Conservation (phyloP, 2,888 invertebrate species). For the Terebella lapidaria region DNA sequence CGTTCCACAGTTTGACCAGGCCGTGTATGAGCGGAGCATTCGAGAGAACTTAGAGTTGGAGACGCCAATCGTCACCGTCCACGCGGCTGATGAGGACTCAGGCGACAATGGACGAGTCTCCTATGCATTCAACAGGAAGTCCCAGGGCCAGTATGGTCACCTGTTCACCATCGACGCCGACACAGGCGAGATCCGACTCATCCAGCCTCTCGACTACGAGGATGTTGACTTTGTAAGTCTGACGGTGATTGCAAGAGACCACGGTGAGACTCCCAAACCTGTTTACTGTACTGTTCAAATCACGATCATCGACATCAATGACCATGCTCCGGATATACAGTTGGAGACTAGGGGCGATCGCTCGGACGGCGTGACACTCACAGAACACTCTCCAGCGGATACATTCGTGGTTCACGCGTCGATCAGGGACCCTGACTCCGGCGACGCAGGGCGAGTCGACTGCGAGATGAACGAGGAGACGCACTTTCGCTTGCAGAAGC, state of each 20-base stretch:
- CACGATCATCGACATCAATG: constrained; percentile 13
- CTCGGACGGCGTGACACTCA: not conserved
- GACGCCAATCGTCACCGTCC: constrained; percentile 25
- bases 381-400: not conserved
- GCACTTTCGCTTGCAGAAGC: constrained; percentile 54
- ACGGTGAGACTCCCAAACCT: constrained; percentile 13
- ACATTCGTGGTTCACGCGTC: not conserved
- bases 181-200: constrained; percentile 8
- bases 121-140: constrained; percentile 10
- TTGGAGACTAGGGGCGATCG: not conserved
- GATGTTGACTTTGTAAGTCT: constrained; percentile 3
- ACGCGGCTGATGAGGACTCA: constrained; percentile 29
- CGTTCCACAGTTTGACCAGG: constrained; percentile 25
- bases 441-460: not conserved
- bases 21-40: constrained; percentile 15
- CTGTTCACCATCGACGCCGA: constrained; percentile 8
- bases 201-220: constrained; percentile 11
- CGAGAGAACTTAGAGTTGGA: constrained; percentile 22
- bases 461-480: not conserved
- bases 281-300: constrained; percentile 12
- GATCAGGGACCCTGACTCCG: not conserved
- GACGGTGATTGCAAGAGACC: constrained; percentile 16
- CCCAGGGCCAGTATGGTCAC: constrained; percentile 1
- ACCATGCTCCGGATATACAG: constrained; percentile 9
- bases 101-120: constrained; percentile 18